Percentiles rank a stretch among this genome's conserved stretches.
These are phyloP conservation scores for Cryptotis parvus DNA, from an alignment of 2,113 vertebrate genomes.

Conservation along the genomic window DNA sequence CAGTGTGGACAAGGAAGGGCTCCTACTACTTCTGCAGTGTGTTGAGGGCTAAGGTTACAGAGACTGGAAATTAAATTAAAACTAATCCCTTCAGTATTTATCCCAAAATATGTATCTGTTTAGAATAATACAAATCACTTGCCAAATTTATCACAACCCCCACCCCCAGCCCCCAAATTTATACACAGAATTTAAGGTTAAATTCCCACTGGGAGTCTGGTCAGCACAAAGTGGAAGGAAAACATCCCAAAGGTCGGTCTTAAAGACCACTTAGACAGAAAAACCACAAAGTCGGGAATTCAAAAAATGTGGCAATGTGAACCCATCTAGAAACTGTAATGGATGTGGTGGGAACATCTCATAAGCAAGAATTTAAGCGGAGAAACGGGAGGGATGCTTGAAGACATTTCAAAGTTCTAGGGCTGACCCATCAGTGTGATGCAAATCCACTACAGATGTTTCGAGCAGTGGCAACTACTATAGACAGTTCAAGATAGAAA, in stretches of 20 bases:
- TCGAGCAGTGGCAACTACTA: too few relatives aligned
- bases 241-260: constrained; percentile 52
- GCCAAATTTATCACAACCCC: constrained; percentile 16
- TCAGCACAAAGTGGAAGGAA: constrained; percentile 43
- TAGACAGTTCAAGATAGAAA: too few relatives aligned
- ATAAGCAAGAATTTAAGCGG: constrained; percentile 4
- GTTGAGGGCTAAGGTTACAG: neutral
- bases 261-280: constrained; percentile 56
- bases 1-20: neutral
- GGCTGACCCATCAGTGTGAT: neutral
- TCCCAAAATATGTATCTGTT: neutral
- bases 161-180: constrained; percentile 51
- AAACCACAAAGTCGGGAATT: constrained; percentile 69
- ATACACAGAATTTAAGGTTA: constrained; percentile 15
- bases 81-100: neutral
- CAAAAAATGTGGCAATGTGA: constrained; percentile 55
- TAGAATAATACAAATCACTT: constrained; percentile 15
- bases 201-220: constrained; percentile 34
- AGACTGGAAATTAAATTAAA: constrained; percentile 5
- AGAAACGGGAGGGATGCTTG: neutral
- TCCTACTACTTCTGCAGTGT: neutral
- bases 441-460: neutral
- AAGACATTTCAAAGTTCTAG: neutral
- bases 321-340: constrained; percentile 22
- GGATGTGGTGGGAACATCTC: constrained; percentile 33